Evolutionary conservation across 2,888 invertebrate genomes (phyloP), one percentile per base, ranked within the genome.

Genomic region (Aleiodes alternator): DNA sequence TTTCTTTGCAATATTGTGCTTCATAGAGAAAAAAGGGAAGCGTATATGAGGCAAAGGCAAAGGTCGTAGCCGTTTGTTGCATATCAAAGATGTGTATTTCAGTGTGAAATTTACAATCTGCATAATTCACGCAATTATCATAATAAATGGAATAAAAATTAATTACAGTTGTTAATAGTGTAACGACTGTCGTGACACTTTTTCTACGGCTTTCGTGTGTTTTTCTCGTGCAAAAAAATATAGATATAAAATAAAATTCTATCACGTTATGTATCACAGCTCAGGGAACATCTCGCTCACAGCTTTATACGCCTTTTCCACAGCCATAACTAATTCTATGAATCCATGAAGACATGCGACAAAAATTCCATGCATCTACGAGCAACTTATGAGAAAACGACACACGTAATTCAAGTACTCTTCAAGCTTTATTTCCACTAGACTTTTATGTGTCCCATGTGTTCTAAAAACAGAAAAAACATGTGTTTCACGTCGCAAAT

Each of bases 31-130:
- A 84, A 23, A 23, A 23, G 2, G 2, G 23, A 23, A 23, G 2
- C 83, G 81, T 84, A 84, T 83, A 84, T 83, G 83, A 80, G 83
- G 77, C 80, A 82, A 82, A 84, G 80, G 82, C 82, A 83, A 84
- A 85, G 84, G 84, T 83, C 84, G 84, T 83, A 85, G 86, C 85
- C 86, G 82, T 84, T 83, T 78, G 84, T 85, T 82, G 86, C 86
- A 87, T 86, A 86, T 86, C 84, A 84, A 86, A 83, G 82, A 82
- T 83, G 80, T 77, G 72, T 75, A 73, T 78, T 5, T 23, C 77
- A 77, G 43, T 70, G 75, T 77, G 73, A 75, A 75, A 73, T 23
- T 16, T 34, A 16, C 16, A 64, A 16, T 16, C 16, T 12, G 29
- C 14, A 55, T 61, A 14, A 34, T 43, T 14, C 12, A 7, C 48